Evolutionary conservation across 2,113 vertebrate genomes (phyloP), one percentile per base, ranked within the genome.

Genomic region (Syngnathus floridae): DNA sequence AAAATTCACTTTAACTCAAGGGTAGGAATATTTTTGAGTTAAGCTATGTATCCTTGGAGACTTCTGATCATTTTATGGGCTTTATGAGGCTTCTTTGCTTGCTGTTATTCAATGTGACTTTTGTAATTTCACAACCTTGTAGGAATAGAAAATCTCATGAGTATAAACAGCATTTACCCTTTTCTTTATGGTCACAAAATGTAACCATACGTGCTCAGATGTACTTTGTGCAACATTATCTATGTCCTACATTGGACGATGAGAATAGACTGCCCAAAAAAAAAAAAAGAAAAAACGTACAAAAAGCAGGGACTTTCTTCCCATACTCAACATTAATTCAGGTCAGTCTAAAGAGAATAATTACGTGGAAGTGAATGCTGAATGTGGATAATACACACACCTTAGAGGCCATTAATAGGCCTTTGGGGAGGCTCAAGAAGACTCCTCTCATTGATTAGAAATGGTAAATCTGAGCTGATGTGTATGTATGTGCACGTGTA

Each of bases 281-380:
- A 22, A 22, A n/a, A 31, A 13, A 31, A 56, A 1, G 31, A 31
- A 79, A 75, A 77, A 82, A 84, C 40, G 11, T 12, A 9, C 40
- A 87, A 84, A 79, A 87, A 67, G 45, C 43, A 1, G 76, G 79
- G 80, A 84, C 77, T 73, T 66, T 79, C 67, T 75, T 67, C 67
- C 68, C 70, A 61, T 71, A 70, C 74, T 71, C 64, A 71, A 88
- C 82, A 83, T 78, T 86, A 86, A 88, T 88, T 90, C 82, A 83
- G 86, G 81, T 87, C 84, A 87, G 84, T 84, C 72, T 74, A 67
- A 76, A 71, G 81, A 87, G 84, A 89, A 76, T 86, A 87, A 90
- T 85, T 80, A 80, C 75, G 62, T 81, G 73, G 68, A 71, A 71
- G 19, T 80, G 84, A 87, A 82, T 86, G 85, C 86, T 88, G 87